Base-by-base conservation (phyloP, 2,888 invertebrate species). In the Abscondita cerata region DNA sequence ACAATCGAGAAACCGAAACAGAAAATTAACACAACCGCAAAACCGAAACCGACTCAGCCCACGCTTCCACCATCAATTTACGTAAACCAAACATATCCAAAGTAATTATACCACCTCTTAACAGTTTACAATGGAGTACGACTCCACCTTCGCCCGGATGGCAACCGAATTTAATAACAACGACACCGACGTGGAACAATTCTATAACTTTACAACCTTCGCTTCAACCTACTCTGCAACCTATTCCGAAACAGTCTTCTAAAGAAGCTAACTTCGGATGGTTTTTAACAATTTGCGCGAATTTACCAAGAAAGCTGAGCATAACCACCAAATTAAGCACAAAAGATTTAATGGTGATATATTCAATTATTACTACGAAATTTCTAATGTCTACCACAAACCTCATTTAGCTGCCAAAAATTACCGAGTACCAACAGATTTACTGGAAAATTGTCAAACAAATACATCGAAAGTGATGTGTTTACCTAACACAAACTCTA, bases 401-500 rank as follows among this genome's bases (percentile, higher is more conserved):
- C 11, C 11, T 16, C 51, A 51, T 20, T 18, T 2, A 9, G 52
- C 51, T 1, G 18, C 33, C 4, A 51, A n/a, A 0, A 5, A 18
- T 38, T 58, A 51, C 36, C 15, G 41, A 18, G 12, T 58, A n/a
- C 15, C 31, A 1, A 44, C 15, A n/a, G 44, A 50, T 1, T 33
- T 18, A 11, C 9, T 52, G 19, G 34, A 20, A 9, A 48, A 58
- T 9, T 58, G 58, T 20, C 20, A 20, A n/a, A 11, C 48, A 41
- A 41, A 41, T 6, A 51, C 50, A 1, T 13, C 50, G 1, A 12
- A 52, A 13, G 18, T 33, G 0, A 41, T 52, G 46, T 58, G 58
- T 15, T 31, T 58, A 6, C 52, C 58, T 11, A 58, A 58, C 13
- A 58, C 58, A 4, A 41, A 58, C 33, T 41, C 58, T 2, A 40